Evolutionary conservation across 1,140 invertebrate genomes (phyloP), one percentile per base, ranked within the genome.

Genomic region (Hyles vespertilio): DNA sequence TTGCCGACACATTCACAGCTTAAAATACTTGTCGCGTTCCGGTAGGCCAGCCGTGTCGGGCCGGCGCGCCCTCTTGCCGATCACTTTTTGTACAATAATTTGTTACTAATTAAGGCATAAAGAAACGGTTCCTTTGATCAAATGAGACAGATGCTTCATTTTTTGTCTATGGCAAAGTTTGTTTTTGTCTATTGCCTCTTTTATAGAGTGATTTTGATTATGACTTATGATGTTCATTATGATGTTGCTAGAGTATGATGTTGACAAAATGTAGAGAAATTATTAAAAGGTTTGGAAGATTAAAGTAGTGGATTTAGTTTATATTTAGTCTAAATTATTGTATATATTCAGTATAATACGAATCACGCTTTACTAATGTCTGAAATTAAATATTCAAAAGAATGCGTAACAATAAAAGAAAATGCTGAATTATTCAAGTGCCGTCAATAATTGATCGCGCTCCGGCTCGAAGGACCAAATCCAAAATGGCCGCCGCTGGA

Each of bases 401-500:
- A 33, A 51, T 40, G 8, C 36, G 36, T 8, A 40, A 40, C 36
- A 40, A 40, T 40, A 40, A 40, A 40, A 40, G 36, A 40, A 40
- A 40, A 40, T 8, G 36, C 36, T 40, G 36, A 40, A 40, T 40
- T 40, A 40, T 40, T 40, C 36, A 40, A 40, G 36, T 40, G 36
- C 36, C 36, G 43, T 56, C 45, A 56, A 56, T 56, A 47, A 46
- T 56, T 48, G 43, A 56, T 47, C 52, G 45, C 45, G 54, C 53
- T 51, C 51, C 54, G 55, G 57, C 54, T 36, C 48, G 33, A 40
- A 63, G 50, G 56, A 64, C 49, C 43, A 59, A 78, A 84, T 81
- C 77, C 79, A 86, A 86, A 78, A 86, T 86, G 83, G 83, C 81
- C 60, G 69, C 61, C 58, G 61, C 63, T 74, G 67, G 61, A 65